Percentiles rank a stretch among this genome's conserved stretches.
phyloP scores from a whole-genome alignment of 2,888 invertebrate species.

The Salticus scenicus region DNA sequence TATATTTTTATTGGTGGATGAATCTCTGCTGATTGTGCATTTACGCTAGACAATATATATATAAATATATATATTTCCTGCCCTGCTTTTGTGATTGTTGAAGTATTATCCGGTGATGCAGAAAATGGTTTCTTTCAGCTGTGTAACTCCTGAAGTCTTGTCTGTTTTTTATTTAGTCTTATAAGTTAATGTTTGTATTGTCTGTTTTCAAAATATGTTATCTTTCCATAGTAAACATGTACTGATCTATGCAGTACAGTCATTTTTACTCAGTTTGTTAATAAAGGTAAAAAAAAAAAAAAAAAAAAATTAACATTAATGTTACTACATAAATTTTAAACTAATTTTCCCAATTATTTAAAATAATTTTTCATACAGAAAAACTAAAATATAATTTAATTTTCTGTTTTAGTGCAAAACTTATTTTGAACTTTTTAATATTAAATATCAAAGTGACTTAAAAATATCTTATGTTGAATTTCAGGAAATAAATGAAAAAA shows the following conservation, averaged over 20 bases:
- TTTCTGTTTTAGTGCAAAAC: background rate
- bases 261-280: no score
- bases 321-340: constrained; percentile 6
- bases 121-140: constrained; percentile 40
- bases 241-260: constrained; percentile 11
- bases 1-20: constrained; percentile 18
- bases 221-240: background rate
- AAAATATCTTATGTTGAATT: constrained; percentile 8
- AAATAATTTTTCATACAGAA: background rate
- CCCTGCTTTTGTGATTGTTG: constrained; percentile 49
- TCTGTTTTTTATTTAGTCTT: constrained; percentile 25
- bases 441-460: background rate
- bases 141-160: constrained; percentile 44
- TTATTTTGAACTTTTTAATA: background rate
- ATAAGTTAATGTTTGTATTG: constrained; percentile 33
- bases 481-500: background rate
- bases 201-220: constrained; percentile 23
- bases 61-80: constrained; percentile 13
- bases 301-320: constrained; percentile 4
- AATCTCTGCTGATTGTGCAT: constrained; percentile 34
- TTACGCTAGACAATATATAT: constrained; percentile 16
- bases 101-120: constrained; percentile 64
- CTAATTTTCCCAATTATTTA: background rate
- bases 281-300: no score
- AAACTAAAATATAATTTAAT: background rate